phyloP scores from a whole-genome alignment of 37 sponge, comb jelly and placozoan genomes.

The Ianthella basta region DNA sequence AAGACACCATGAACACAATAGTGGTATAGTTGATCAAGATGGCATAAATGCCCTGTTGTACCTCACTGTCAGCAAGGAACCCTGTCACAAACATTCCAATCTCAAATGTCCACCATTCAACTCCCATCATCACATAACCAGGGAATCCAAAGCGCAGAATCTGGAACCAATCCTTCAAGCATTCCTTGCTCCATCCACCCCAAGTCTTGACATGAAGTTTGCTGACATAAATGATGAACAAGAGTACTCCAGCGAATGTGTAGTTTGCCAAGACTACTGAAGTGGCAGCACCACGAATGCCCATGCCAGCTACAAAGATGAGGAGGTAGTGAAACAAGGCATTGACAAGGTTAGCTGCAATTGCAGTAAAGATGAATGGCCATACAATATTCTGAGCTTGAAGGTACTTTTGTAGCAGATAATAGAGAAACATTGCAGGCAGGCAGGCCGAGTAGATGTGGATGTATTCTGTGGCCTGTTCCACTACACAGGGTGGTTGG shows the following conservation, averaged over 20 bases:
- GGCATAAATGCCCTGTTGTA: conserved; percentile 44
- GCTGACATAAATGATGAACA: conserved; percentile 28
- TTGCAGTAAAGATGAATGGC: conserved; percentile 46
- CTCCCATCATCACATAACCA: conserved; percentile 40
- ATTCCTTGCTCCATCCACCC: conserved; percentile 71
- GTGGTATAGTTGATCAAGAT: conserved; percentile 29
- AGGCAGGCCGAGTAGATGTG: not conserved
- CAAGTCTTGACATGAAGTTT: conserved; percentile 65
- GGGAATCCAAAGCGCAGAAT: conserved; percentile 59
- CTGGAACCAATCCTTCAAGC: conserved; percentile 57
- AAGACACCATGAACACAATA: conserved; percentile 50
- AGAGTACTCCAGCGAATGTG: conserved; percentile 13
- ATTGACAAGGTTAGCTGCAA: conserved; percentile 22
- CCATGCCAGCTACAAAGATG: conserved; percentile 36
- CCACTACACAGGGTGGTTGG: conserved; percentile 64
- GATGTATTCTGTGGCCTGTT: conserved; percentile 30
- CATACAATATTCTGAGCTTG: conserved; percentile 69
- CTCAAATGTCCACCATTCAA: conserved; percentile 62
- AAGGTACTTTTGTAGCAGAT: conserved; percentile 59
- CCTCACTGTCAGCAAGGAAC: conserved; percentile 18
- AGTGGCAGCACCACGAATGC: conserved; percentile 30
- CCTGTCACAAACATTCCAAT: conserved; percentile 54
- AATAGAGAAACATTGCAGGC: conserved; percentile 21
- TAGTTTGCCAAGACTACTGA: conserved; percentile 25
- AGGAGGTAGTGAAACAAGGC: conserved; percentile 38